phyloP scores from a whole-genome alignment of 2,888 invertebrate species.

The Hermaeophaga mercurialis region DNA sequence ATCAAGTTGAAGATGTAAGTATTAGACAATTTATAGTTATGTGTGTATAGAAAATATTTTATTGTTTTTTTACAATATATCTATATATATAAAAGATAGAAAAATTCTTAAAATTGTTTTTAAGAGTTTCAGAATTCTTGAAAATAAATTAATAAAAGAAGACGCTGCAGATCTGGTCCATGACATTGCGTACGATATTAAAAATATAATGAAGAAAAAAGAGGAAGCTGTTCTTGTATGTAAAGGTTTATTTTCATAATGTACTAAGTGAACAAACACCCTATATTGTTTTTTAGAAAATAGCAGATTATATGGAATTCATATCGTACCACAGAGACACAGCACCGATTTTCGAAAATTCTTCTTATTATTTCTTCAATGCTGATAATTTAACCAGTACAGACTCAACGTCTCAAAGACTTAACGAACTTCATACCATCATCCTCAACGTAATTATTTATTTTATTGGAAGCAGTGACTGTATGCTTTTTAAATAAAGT shows the following conservation, averaged over 20 bases:
- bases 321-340: constrained; percentile 49
- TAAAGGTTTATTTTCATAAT: no score
- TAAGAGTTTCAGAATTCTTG: constrained; percentile 46
- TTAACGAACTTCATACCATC: constrained; percentile 39
- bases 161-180: constrained; percentile 73
- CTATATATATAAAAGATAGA: no score
- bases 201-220: constrained; percentile 84
- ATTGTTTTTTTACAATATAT: no score
- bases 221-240: constrained; percentile 80
- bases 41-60: no score
- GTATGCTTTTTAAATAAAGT: no score
- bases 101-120: no score
- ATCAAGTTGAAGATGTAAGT: constrained; percentile 73
- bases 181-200: constrained; percentile 80
- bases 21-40: no score
- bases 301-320: constrained; percentile 52
- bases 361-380: constrained; percentile 69
- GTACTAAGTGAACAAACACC: no score
- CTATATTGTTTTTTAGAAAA: constrained; percentile 45
- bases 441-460: constrained; percentile 39
- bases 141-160: constrained; percentile 40
- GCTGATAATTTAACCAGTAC: constrained; percentile 67
- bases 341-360: constrained; percentile 51
- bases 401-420: constrained; percentile 45
- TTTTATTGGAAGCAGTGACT: no score